Conservation (phyloP, 2,113 vertebrate species). For the Pseudorhombus dupliciocellatus region DNA sequence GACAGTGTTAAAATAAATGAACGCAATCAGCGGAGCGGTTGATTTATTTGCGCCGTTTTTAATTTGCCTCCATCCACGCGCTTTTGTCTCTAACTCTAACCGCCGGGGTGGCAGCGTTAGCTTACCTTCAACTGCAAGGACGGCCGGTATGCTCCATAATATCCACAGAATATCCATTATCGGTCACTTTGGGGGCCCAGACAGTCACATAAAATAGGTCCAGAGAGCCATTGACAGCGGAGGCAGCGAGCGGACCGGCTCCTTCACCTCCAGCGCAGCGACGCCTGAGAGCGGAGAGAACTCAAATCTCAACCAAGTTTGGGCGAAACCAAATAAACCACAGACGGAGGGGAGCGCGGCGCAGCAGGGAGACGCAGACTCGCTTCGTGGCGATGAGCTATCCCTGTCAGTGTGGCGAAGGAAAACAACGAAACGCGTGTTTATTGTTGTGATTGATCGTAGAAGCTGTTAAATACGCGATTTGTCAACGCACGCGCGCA, state of each 20-base stretch:
- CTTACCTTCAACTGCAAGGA: slow-evolving; percentile 85
- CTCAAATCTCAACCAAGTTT: slow-evolving; percentile 83
- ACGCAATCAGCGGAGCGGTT: neutral
- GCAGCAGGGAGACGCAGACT: neutral
- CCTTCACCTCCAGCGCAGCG: slow-evolving; percentile 78
- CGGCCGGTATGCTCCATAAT: slow-evolving; percentile 84
- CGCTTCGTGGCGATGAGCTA: too few relatives aligned
- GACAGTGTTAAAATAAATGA: too few relatives aligned
- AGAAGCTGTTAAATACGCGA: neutral
- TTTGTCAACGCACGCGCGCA: neutral
- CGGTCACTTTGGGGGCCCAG: slow-evolving; percentile 76
- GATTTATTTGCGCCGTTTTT: neutral
- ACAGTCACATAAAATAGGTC: slow-evolving; percentile 81
- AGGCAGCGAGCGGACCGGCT: slow-evolving; percentile 72
- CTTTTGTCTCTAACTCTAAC: slow-evolving; percentile 66
- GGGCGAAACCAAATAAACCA: slow-evolving; percentile 80
- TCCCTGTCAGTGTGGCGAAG: too few relatives aligned
- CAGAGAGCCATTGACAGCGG: slow-evolving; percentile 82
- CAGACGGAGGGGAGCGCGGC: slow-evolving; percentile 75
- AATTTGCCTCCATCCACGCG: slow-evolving; percentile 21
- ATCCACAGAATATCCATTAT: slow-evolving; percentile 87
- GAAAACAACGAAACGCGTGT: neutral
- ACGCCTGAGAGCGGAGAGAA: slow-evolving; percentile 71
- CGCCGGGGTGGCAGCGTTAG: slow-evolving; percentile 29
- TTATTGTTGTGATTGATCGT: neutral